These are phyloP conservation scores for Salarias fasciatus DNA, from an alignment of 2,797 vertebrate genomes.

Conservation along the genomic window DNA sequence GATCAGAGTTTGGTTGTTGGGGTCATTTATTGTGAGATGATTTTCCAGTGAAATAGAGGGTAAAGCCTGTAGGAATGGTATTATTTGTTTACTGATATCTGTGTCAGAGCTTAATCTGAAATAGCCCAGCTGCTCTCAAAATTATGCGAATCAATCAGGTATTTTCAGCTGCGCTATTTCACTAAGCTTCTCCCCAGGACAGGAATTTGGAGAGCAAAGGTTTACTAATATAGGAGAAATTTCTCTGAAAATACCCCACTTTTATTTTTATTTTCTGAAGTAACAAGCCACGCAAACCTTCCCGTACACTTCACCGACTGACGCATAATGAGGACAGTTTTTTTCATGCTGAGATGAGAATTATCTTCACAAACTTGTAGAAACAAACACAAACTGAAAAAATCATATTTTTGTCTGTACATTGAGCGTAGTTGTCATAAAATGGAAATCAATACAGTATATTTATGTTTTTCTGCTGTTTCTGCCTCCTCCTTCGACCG, in stretches of 20 bases:
- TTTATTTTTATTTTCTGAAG: conserved; percentile 20
- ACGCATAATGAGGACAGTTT: conserved; percentile 27
- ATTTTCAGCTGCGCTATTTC: conserved; percentile 38
- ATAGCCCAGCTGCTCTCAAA: conserved; percentile 39
- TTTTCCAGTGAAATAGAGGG: conserved; percentile 36
- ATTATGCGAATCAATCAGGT: conserved; percentile 41
- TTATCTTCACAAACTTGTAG: background rate
- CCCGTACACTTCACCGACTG: conserved; percentile 16
- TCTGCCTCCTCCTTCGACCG: background rate
- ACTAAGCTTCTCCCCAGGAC: conserved; percentile 24
- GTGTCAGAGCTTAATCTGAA: conserved; percentile 43
- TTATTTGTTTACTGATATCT: conserved; percentile 41
- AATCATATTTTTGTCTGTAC: conserved; percentile 28
- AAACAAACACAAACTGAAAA: conserved; percentile 16
- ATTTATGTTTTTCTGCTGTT: conserved; percentile 6
- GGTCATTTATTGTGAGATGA: conserved; percentile 40
- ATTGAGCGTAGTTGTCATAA: conserved; percentile 4
- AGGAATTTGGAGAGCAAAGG: conserved; percentile 17
- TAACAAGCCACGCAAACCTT: conserved; percentile 36
- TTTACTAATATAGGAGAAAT: conserved; percentile 34
- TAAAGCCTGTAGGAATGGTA: conserved; percentile 38
- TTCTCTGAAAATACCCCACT: conserved; percentile 5
- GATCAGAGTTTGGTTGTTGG: conserved; percentile 33
- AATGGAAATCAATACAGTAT: conserved; percentile 8
- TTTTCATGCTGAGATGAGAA: conserved; percentile 17